These are phyloP conservation scores for Aporophyla nigra DNA, from an alignment of 2,888 invertebrate species.

Conservation along the genomic window DNA sequence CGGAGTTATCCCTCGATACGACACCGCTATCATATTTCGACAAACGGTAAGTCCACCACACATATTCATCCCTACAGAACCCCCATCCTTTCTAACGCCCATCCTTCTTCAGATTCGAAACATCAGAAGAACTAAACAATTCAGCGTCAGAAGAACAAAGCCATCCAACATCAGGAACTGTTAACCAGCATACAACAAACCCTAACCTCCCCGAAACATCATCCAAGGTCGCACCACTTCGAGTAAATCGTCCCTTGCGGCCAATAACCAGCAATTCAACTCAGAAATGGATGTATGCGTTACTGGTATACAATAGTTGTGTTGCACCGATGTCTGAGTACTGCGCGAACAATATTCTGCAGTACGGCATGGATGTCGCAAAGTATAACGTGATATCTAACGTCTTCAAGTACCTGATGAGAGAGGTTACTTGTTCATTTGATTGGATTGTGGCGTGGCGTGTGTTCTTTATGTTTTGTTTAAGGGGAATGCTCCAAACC, in stretches of 20 bases:
- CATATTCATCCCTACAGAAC: slow-evolving; percentile 11
- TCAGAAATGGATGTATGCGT: slow-evolving; percentile 85
- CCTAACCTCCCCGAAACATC: slow-evolving; percentile 10
- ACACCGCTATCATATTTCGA: slow-evolving; percentile 83
- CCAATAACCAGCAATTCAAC: slow-evolving; percentile 69
- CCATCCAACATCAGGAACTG: slow-evolving; percentile 30
- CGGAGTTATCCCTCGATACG: slow-evolving; percentile 75
- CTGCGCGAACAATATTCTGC: slow-evolving; percentile 83
- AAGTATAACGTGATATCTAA: slow-evolving; percentile 83
- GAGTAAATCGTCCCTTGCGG: slow-evolving; percentile 61
- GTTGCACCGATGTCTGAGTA: slow-evolving; percentile 86
- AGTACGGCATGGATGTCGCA: slow-evolving; percentile 86
- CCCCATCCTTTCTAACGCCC: slow-evolving; percentile 46
- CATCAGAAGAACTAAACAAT: slow-evolving; percentile 75
- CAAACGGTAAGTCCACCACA: slow-evolving; percentile 77
- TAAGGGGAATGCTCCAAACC: too few species aligned
- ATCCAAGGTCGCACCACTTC: slow-evolving; percentile 4
- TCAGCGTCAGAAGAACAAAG: slow-evolving; percentile 19
- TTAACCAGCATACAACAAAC: slow-evolving; percentile 44
- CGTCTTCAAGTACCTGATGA: slow-evolving; percentile 80
- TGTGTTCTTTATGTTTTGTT: slow-evolving; percentile 13
- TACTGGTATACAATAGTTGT: slow-evolving; percentile 86
- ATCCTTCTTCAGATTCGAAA: slow-evolving; percentile 79
- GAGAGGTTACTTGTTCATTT: slow-evolving; percentile 79
- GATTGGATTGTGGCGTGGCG: slow-evolving; percentile 54